Conservation (phyloP, 2,888 invertebrate genomes). For the Mamestra brassicae region DNA sequence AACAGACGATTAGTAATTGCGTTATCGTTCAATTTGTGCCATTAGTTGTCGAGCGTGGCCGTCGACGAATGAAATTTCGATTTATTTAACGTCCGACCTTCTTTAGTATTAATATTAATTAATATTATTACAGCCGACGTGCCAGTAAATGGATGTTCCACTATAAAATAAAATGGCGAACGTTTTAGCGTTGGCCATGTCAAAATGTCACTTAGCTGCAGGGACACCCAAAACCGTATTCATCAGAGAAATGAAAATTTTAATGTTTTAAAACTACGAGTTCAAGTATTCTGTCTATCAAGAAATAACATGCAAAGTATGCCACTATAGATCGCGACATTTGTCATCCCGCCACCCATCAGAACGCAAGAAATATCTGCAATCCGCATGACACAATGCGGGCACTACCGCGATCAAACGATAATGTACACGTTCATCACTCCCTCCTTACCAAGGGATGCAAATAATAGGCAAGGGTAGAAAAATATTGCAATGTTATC, state of each 20-base stretch:
- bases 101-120: slow-evolving; percentile 64
- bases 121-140: slow-evolving; percentile 60
- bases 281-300: neutral
- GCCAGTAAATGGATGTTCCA: slow-evolving; percentile 29
- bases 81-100: slow-evolving; percentile 65
- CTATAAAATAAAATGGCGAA: slow-evolving; percentile 25
- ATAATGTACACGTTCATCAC: neutral
- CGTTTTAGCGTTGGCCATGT: neutral
- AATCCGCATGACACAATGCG: too few species aligned
- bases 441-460: neutral
- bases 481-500: neutral
- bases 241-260: neutral
- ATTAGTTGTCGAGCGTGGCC: slow-evolving; percentile 59
- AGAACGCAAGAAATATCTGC: neutral
- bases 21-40: slow-evolving; percentile 74
- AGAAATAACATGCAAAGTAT: neutral
- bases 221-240: neutral
- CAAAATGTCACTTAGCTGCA: neutral
- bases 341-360: neutral
- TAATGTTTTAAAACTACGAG: neutral
- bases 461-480: neutral
- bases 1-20: slow-evolving; percentile 70
- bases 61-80: slow-evolving; percentile 64
- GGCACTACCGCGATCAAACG: neutral
- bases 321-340: neutral